Conservation (phyloP, 1,140 invertebrate species). For the Drosophila subobscura region DNA sequence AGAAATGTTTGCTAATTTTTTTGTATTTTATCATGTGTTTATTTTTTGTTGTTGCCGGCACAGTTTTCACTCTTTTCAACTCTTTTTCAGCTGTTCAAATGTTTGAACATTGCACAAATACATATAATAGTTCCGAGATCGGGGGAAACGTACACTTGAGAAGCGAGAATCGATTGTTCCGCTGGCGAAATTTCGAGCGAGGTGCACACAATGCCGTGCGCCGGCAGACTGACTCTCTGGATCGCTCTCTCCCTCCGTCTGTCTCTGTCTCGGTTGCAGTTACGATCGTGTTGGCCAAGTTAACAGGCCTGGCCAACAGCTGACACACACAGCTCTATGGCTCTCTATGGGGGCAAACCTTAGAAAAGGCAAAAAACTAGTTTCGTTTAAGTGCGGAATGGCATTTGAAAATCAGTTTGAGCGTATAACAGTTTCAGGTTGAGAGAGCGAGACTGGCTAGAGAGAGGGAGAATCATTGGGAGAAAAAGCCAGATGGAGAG, state of each 20-base stretch:
- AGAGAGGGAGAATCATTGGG: slow-evolving; percentile 11
- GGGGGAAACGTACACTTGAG: slow-evolving; percentile 19
- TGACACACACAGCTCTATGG: slow-evolving; percentile 36
- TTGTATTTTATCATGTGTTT: slow-evolving; percentile 31
- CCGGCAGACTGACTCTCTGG: slow-evolving; percentile 64
- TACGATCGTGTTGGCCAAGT: slow-evolving; percentile 56
- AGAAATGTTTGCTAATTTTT: slow-evolving; percentile 51
- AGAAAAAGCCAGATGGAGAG: not conserved
- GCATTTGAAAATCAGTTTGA: slow-evolving; percentile 55
- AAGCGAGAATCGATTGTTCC: slow-evolving; percentile 45
- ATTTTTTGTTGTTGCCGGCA: slow-evolving; percentile 27
- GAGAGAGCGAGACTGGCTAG: slow-evolving; percentile 19
- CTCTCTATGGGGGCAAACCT: slow-evolving; percentile 33
- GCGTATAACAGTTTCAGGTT: slow-evolving; percentile 45
- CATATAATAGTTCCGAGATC: slow-evolving; percentile 9
- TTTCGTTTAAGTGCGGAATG: slow-evolving; percentile 65
- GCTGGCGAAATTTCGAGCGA: slow-evolving; percentile 57
- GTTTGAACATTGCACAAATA: slow-evolving; percentile 46
- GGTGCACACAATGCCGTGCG: slow-evolving; percentile 71
- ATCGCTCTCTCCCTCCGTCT: not conserved
- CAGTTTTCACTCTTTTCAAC: slow-evolving; percentile 35
- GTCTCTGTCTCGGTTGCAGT: slow-evolving; percentile 40
- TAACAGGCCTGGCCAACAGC: slow-evolving; percentile 59
- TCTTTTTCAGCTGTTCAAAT: slow-evolving; percentile 65
- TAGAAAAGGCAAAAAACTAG: slow-evolving; percentile 61